Conservation (phyloP, 2,113 vertebrate genomes). For the Ranitomeya variabilis region DNA sequence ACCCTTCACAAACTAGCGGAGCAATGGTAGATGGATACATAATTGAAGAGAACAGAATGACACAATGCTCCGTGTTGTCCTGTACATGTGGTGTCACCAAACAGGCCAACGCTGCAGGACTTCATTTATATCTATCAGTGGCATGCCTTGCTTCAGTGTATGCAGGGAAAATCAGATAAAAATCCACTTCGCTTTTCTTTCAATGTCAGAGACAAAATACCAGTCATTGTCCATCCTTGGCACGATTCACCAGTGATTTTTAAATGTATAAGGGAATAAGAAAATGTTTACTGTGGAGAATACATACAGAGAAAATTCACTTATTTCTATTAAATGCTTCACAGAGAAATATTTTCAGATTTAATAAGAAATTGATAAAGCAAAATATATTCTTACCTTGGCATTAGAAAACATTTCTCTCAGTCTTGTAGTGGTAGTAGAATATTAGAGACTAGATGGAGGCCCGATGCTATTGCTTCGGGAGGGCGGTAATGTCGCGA, state of each 20-base stretch:
- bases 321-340: not conserved
- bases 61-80: slow-evolving; percentile 1
- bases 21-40: not conserved
- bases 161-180: not conserved
- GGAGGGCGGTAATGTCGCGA: no score
- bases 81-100: not conserved
- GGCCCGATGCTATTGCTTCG: no score
- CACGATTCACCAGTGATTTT: not conserved
- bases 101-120: not conserved
- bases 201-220: not conserved
- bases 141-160: not conserved
- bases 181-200: not conserved
- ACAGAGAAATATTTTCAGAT: no score
- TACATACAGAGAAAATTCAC: not conserved
- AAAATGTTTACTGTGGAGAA: not conserved
- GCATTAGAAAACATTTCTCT: not conserved
- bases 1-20: slow-evolving; percentile 7
- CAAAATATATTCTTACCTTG: not conserved
- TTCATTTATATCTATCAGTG: not conserved
- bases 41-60: slow-evolving; percentile 1
- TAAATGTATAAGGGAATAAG: not conserved
- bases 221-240: slow-evolving; percentile 1
- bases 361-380: not conserved
- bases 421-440: no score
- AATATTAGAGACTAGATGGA: no score